Evolutionary conservation across 2,888 invertebrate genomes (phyloP), one percentile per base, ranked within the genome.

Genomic region (Phania funesta): DNA sequence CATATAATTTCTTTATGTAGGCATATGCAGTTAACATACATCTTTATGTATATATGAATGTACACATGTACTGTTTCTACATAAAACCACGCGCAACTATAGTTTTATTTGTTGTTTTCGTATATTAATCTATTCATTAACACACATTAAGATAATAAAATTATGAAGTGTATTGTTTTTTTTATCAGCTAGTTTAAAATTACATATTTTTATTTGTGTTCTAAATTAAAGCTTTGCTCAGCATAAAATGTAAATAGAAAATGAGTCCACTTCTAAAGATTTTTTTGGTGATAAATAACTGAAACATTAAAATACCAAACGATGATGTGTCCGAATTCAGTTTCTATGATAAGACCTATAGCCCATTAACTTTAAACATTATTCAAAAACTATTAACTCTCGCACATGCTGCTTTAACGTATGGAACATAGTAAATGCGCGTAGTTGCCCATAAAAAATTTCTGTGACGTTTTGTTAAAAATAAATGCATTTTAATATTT

Each of bases 171-270:
- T 32, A 32, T 2, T 32, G 11, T 13, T 2, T 38, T 38, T 13
- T n/a, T n/a, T 41, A 41, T 7, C 29, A 13, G n/a, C 11, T n/a
- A 6, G n/a, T n/a, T n/a, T 16, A 5, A n/a, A 41, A 41, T 0
- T 13, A 41, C 26, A 13, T 4, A 67, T 54, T 22, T 26, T 5
- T 35, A 29, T 32, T 67, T 32, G 64, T 80, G 7, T 18, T 68
- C 5, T 44, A 64, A 68, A 68, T 64, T 70, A 32, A 70, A 68
- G 74, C 82, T 78, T 82, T 78, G 78, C 68, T 78, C 78, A 82
- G 78, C 82, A 65, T 65, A 70, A 29, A 62, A 20, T 32, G 54
- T 16, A 38, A 56, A 38, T 71, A 50, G n/a, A n/a, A n/a, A 56
- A 62, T 4, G 16, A 35, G 58, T 71, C 54, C 73, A 62, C 54